phyloP scores from a whole-genome alignment of 2,888 invertebrate genomes.

The Oscheius sp. region DNA sequence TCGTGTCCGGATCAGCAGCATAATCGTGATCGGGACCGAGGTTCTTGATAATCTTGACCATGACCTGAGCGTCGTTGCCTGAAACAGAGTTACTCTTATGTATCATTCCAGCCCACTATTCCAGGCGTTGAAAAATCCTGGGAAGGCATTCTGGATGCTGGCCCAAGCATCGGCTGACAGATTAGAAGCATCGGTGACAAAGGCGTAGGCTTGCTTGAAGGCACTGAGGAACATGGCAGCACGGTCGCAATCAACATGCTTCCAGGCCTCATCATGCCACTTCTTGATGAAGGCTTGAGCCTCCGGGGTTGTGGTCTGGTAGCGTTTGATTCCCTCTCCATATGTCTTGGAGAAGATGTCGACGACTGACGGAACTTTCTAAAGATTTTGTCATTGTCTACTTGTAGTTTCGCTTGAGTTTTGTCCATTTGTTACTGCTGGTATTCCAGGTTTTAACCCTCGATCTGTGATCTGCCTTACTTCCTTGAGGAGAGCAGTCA shows the following conservation, averaged over 20 bases:
- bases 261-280: slow-evolving; percentile 17
- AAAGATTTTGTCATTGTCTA: neutral
- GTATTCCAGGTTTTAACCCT: no score
- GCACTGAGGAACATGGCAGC: slow-evolving; percentile 10
- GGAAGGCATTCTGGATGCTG: slow-evolving; percentile 11
- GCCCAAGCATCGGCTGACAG: slow-evolving; percentile 21
- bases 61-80: slow-evolving; percentile 7
- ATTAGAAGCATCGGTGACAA: slow-evolving; percentile 9
- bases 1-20: slow-evolving; percentile 9
- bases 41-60: slow-evolving; percentile 4
- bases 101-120: slow-evolving; percentile 1
- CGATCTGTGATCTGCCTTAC: neutral
- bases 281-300: slow-evolving; percentile 22
- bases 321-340: neutral
- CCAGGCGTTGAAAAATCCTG: neutral
- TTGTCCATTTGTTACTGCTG: no score
- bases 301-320: neutral
- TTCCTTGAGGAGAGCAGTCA: slow-evolving; percentile 8
- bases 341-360: neutral
- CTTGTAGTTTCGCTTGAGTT: neutral
- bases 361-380: slow-evolving; percentile 4
- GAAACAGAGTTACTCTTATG: neutral
- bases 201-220: slow-evolving; percentile 6
- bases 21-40: neutral
- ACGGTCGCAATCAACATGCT: slow-evolving; percentile 12